phyloP scores from a whole-genome alignment of 2,888 invertebrate genomes.

The Ormia ochracea region DNA sequence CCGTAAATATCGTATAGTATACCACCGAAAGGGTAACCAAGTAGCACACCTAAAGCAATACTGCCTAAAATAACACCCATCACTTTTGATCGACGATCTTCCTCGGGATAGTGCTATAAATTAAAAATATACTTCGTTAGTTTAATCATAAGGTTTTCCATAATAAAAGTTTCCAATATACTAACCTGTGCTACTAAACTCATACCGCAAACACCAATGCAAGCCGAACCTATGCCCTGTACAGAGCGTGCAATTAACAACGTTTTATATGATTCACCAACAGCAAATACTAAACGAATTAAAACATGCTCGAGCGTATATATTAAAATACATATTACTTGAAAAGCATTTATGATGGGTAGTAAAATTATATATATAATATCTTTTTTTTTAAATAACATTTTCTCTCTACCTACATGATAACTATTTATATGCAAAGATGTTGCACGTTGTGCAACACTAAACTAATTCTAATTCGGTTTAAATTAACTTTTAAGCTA shows the following conservation, averaged over 20 bases:
- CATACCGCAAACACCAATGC: slow-evolving; percentile 88
- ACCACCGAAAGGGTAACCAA: slow-evolving; percentile 89
- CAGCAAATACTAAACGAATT: slow-evolving; percentile 82
- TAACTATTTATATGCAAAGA: too few relatives aligned
- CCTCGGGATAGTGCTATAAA: slow-evolving; percentile 74
- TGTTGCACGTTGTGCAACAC: too few relatives aligned
- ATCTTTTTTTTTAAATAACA: too few relatives aligned
- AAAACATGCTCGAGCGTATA: too few relatives aligned
- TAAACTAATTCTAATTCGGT: too few relatives aligned
- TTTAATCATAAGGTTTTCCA: background rate
- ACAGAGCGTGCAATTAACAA: slow-evolving; percentile 85
- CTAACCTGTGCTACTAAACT: slow-evolving; percentile 84
- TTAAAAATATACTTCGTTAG: background rate
- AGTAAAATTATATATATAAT: too few relatives aligned
- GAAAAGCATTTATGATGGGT: too few relatives aligned
- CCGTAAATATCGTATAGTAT: slow-evolving; percentile 86
- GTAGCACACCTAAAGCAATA: slow-evolving; percentile 86
- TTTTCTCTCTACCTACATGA: too few relatives aligned
- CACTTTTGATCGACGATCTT: slow-evolving; percentile 79
- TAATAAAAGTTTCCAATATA: too few relatives aligned
- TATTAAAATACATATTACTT: too few relatives aligned
- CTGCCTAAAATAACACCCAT: slow-evolving; percentile 90
- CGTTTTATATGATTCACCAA: slow-evolving; percentile 83
- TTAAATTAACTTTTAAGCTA: too few relatives aligned
- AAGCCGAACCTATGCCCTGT: slow-evolving; percentile 89